These are phyloP conservation scores for Dusona sp. DNA, from an alignment of 2,888 invertebrate genomes.

Conservation along the genomic window DNA sequence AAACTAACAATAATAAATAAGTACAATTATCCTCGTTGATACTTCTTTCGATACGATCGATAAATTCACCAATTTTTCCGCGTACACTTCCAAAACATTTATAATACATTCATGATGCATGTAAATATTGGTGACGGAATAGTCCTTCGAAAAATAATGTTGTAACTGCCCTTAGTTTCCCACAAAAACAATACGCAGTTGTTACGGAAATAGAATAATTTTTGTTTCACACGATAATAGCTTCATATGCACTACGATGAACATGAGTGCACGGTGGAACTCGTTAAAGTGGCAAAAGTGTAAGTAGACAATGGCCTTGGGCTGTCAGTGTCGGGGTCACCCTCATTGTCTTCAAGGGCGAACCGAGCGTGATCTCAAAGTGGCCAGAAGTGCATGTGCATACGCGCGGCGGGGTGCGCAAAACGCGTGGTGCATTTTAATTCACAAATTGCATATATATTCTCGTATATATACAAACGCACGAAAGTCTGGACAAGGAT, in stretches of 20 bases:
- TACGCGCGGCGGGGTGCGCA: constrained; percentile 49
- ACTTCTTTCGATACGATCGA: too few relatives aligned
- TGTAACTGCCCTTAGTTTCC: background rate
- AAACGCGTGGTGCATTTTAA: constrained; percentile 70
- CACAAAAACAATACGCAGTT: background rate
- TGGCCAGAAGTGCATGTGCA: constrained; percentile 41
- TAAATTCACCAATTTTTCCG: too few relatives aligned
- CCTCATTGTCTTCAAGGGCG: constrained; percentile 79
- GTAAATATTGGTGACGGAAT: too few relatives aligned
- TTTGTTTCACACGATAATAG: background rate
- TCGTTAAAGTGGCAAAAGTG: constrained; percentile 41
- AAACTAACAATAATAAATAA: too few relatives aligned
- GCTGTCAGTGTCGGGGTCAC: constrained; percentile 79
- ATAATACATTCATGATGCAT: too few relatives aligned
- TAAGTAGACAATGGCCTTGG: constrained; percentile 78
- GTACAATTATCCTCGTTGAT: too few relatives aligned
- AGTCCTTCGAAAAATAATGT: background rate
- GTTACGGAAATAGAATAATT: background rate
- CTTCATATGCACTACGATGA: background rate
- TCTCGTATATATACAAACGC: constrained; percentile 1
- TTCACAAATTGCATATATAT: constrained; percentile 51
- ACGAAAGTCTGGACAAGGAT: constrained; percentile 51
- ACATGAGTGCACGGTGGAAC: background rate
- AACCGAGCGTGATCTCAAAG: constrained; percentile 48
- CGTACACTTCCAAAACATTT: too few relatives aligned